Percentiles rank a stretch among this genome's conserved stretches.
Conservation (phyloP, 2,888 invertebrate genomes). For the Deladenus siricidicola region DNA sequence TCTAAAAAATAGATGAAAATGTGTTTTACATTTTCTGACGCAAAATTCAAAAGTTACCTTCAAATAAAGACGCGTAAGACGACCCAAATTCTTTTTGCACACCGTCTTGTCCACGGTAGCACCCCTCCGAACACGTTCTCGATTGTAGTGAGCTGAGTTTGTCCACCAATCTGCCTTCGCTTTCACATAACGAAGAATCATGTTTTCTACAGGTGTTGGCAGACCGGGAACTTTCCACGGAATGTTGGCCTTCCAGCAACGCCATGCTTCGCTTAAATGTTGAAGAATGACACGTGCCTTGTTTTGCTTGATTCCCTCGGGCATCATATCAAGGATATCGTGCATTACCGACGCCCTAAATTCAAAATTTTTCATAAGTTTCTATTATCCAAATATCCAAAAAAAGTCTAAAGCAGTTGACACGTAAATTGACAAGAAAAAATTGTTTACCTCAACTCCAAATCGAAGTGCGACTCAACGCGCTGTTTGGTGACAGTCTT, state of each 20-base stretch:
- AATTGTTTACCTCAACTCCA: slow-evolving; percentile 69
- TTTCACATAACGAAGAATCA: slow-evolving; percentile 98
- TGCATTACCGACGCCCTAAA: slow-evolving; percentile 61
- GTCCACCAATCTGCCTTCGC: slow-evolving; percentile 99
- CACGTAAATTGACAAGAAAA: not conserved
- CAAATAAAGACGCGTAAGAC: slow-evolving; percentile 88
- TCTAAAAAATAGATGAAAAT: not conserved
- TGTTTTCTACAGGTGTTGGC: slow-evolving; percentile 98
- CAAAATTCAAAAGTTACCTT: slow-evolving; percentile 58
- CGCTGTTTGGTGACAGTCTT: slow-evolving; percentile 99
- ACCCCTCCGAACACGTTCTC: slow-evolving; percentile 94
- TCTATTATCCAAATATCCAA: no score
- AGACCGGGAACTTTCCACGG: slow-evolving; percentile 99
- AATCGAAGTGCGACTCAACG: slow-evolving; percentile 97
- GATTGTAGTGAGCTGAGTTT: slow-evolving; percentile 97
- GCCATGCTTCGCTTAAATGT: slow-evolving; percentile 97
- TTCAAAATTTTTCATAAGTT: not conserved
- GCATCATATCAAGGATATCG: slow-evolving; percentile 99
- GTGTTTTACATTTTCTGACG: not conserved
- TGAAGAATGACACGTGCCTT: slow-evolving; percentile 97
- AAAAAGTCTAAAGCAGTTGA: not conserved
- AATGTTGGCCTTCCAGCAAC: slow-evolving; percentile 99
- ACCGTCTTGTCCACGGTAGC: slow-evolving; percentile 99
- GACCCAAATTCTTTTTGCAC: slow-evolving; percentile 96
- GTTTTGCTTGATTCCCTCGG: slow-evolving; percentile 99